A percentile compares a stretch with the other conserved stretches of the same genome.
phyloP scores from a whole-genome alignment of 1,140 invertebrate species.

The Platorchestia sp. region DNA sequence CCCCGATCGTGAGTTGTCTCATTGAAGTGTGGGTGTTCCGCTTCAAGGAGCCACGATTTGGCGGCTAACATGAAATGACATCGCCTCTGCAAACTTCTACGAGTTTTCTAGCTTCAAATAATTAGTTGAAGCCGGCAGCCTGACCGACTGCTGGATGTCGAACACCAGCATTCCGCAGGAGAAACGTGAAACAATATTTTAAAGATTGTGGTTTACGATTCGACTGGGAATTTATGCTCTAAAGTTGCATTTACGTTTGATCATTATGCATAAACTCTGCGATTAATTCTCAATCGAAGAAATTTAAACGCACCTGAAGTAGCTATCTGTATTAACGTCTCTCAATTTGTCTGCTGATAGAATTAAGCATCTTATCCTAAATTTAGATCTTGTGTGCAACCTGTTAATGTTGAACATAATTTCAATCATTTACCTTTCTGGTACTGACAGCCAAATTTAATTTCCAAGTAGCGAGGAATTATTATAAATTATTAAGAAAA shows the following conservation, averaged over 20 bases:
- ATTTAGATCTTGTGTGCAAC: neutral
- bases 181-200: neutral
- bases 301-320: neutral
- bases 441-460: neutral
- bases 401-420: neutral
- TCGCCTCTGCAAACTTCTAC: neutral
- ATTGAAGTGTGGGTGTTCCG: slow-evolving; percentile 46
- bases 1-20: slow-evolving; percentile 45
- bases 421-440: neutral
- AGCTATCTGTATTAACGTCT: neutral
- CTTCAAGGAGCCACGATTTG: neutral
- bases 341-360: neutral
- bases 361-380: neutral
- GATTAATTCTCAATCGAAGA: neutral
- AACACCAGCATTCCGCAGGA: neutral
- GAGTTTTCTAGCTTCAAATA: neutral
- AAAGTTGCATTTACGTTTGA: neutral
- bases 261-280: neutral
- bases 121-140: neutral
- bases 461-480: too few relatives aligned
- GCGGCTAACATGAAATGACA: slow-evolving; percentile 36
- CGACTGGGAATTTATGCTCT: neutral
- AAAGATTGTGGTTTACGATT: neutral
- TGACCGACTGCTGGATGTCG: neutral
- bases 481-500: too few relatives aligned